phyloP scores from a whole-genome alignment of 2,888 invertebrate species.

The Ctena decussata region DNA sequence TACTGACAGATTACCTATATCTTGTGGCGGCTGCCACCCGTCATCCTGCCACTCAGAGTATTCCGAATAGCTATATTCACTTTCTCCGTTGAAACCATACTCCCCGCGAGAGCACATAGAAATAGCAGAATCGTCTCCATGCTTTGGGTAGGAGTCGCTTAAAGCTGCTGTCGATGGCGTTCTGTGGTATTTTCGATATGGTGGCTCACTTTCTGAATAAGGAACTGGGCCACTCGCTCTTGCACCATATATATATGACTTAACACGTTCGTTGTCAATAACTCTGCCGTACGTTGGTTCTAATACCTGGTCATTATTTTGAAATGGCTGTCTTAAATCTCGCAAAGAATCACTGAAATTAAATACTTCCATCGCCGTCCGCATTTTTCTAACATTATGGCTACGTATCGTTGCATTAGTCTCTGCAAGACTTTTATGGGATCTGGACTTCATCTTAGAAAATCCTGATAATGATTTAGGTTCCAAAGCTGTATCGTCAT shows the following conservation, averaged over 20 bases:
- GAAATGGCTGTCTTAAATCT: conserved; percentile 54
- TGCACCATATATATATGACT: conserved; percentile 59
- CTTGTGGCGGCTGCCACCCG: conserved; percentile 82
- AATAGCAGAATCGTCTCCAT: conserved; percentile 82
- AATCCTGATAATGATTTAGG: conserved; percentile 50
- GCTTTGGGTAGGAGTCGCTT: conserved; percentile 70
- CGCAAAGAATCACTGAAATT: conserved; percentile 72
- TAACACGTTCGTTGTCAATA: conserved; percentile 61
- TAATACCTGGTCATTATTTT: conserved; percentile 25
- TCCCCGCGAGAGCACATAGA: conserved; percentile 79
- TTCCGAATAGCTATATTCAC: conserved; percentile 82
- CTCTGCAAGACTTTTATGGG: conserved; percentile 74
- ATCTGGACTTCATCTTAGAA: conserved; percentile 67
- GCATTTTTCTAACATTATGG: conserved; percentile 77
- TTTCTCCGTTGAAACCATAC: conserved; percentile 75
- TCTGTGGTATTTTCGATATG: conserved; percentile 62
- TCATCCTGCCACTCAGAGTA: conserved; percentile 77
- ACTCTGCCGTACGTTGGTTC: conserved; percentile 55
- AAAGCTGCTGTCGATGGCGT: conserved; percentile 71
- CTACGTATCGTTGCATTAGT: conserved; percentile 81
- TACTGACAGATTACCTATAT: conserved; percentile 77
- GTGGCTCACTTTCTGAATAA: conserved; percentile 79
- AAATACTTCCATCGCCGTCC: conserved; percentile 78
- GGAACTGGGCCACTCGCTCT: conserved; percentile 22
- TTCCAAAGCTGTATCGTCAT: conserved; percentile 63